These are phyloP conservation scores for Athalia rosae DNA, from an alignment of 2,888 invertebrate genomes.

Conservation along the genomic window DNA sequence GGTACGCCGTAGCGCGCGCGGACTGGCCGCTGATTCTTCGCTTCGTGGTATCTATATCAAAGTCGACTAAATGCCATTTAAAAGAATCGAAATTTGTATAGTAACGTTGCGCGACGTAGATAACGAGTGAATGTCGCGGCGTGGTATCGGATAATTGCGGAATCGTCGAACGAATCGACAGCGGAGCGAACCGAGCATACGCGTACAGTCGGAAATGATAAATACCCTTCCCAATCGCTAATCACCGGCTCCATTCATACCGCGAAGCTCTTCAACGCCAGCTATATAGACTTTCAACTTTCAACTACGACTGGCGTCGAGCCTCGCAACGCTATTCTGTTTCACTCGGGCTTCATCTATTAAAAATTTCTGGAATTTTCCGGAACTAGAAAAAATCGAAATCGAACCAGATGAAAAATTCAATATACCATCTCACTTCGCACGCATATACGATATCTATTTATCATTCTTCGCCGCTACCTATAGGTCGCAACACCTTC, in stretches of 20 bases:
- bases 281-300: background rate
- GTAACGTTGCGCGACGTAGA: no score
- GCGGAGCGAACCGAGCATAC: background rate
- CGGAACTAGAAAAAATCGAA: slow-evolving; percentile 9
- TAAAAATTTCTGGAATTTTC: no score
- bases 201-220: background rate
- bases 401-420: slow-evolving; percentile 31
- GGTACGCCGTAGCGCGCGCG: background rate
- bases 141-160: no score
- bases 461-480: no score
- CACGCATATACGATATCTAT: background rate
- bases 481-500: no score
- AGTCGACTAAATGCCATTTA: no score
- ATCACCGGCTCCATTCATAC: slow-evolving; percentile 39
- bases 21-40: no score
- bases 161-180: no score
- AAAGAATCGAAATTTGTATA: no score
- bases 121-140: no score
- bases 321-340: background rate
- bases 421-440: background rate
- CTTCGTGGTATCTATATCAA: no score
- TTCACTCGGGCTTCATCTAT: no score
- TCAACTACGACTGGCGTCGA: background rate
- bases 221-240: slow-evolving; percentile 22
- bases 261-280: background rate